These are phyloP conservation scores for Microcebus jonahi DNA, from an alignment of 2,113 vertebrate species.

Conservation along the genomic window DNA sequence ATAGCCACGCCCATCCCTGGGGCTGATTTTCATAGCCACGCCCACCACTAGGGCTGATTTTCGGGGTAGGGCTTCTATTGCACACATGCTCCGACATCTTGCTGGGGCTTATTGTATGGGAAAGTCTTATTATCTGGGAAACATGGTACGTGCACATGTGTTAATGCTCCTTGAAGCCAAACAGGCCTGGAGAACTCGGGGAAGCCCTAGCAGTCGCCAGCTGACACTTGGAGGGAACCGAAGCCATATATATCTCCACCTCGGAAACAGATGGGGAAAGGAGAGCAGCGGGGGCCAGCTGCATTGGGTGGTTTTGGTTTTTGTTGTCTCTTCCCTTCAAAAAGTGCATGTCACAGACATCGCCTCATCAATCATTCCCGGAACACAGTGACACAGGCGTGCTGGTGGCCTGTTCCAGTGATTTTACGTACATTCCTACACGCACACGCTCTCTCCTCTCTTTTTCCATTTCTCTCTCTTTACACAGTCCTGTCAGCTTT, in stretches of 20 bases:
- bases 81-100: too few relatives aligned
- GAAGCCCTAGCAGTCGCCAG: constrained; percentile 74
- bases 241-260: constrained; percentile 46
- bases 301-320: constrained; percentile 51
- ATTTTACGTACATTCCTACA: constrained; percentile 5
- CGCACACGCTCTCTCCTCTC: not conserved
- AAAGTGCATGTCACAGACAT: not conserved
- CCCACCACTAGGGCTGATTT: too few relatives aligned
- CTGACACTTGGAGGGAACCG: constrained; percentile 71
- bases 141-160: not conserved
- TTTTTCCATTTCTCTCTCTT: not conserved
- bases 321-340: constrained; percentile 55
- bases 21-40: too few relatives aligned
- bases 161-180: not conserved
- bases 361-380: constrained; percentile 50
- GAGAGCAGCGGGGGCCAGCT: constrained; percentile 1
- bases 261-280: constrained; percentile 52
- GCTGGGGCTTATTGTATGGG: too few relatives aligned
- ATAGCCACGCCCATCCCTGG: too few relatives aligned
- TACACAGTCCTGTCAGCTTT: not conserved
- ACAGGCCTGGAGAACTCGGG: constrained; percentile 24
- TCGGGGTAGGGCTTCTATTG: too few relatives aligned
- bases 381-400: not conserved
- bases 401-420: not conserved
- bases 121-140: too few relatives aligned